phyloP scores from a whole-genome alignment of 2,113 vertebrate genomes.

The Nothobranchius kuhntae region DNA sequence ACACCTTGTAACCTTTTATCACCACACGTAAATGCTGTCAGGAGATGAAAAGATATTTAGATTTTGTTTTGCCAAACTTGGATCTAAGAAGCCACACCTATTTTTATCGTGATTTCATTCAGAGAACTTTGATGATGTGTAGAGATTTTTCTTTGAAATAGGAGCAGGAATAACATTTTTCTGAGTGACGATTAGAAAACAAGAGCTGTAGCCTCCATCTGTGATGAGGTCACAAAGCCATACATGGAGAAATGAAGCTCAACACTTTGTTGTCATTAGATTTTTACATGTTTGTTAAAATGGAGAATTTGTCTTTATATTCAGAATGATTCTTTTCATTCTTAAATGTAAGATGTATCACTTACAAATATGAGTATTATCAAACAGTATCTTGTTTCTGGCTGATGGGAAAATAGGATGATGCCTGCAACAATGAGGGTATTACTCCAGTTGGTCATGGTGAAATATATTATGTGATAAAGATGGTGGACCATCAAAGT shows the following conservation, averaged over 20 bases:
- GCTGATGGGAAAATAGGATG: too few species aligned
- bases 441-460: too few species aligned
- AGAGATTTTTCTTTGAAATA: background rate
- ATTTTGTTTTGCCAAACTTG: background rate
- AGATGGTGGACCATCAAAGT: too few species aligned
- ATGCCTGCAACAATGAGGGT: too few species aligned
- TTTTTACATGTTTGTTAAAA: background rate
- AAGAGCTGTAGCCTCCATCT: background rate
- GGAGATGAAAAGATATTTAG: background rate
- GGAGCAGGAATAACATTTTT: background rate
- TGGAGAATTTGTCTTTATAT: background rate
- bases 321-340: too few species aligned
- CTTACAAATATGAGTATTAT: too few species aligned
- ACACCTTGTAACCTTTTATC: background rate
- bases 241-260: background rate
- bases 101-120: background rate
- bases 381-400: too few species aligned
- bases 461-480: too few species aligned
- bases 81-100: background rate
- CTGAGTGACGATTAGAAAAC: background rate
- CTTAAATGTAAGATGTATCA: too few species aligned
- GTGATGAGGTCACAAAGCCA: background rate
- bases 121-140: background rate
- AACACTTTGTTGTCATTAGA: background rate
- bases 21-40: background rate